Evolutionary conservation across 2,888 invertebrate genomes (phyloP), one percentile per base, ranked within the genome.

Genomic region (Tetropium fuscum): DNA sequence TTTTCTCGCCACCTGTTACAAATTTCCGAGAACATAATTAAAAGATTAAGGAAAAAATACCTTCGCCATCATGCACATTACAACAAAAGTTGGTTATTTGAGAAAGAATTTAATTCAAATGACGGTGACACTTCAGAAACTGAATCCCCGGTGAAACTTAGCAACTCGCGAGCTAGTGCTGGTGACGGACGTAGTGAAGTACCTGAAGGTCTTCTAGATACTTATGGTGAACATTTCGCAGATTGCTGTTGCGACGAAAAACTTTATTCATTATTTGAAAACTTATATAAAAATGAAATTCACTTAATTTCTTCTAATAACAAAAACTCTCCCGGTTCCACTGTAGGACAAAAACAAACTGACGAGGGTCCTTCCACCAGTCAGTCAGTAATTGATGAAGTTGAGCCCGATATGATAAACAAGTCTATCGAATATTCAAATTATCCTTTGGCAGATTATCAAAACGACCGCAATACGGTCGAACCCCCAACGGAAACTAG

Each of bases 301-400:
- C 30, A 19, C 25, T 58, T 43, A 18, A 41, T 55, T 43, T 55
- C 65, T 19, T 34, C 62, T 25, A 47, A 47, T 25, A 44, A 55
- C 27, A 36, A 20, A 45, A 20, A n/a, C 3, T 25, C 54, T 8
- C 25, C 7, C 11, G 10, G 2, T 2, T 2, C 8, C 13, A 13
- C 27, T 22, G n/a, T 19, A 55, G 10, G 15, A 16, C 34, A 58
- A 60, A 30, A 60, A 63, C 36, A 38, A 58, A 32, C 27, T 60
- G 16, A 41, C 53, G 10, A 36, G 58, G 45, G 66, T 36, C 60
- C 64, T 8, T 71, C 64, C 59, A 61, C 71, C n/a, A 64, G 77
- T 54, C 73, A 75, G 66, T 72, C 75, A 8, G 74, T 78, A 34
- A 76, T 76, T 25, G 69, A 74, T 36, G 74, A 76, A 65, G 74